Conservation (phyloP, 2,113 vertebrate genomes). For the Ranitomeya variabilis region DNA sequence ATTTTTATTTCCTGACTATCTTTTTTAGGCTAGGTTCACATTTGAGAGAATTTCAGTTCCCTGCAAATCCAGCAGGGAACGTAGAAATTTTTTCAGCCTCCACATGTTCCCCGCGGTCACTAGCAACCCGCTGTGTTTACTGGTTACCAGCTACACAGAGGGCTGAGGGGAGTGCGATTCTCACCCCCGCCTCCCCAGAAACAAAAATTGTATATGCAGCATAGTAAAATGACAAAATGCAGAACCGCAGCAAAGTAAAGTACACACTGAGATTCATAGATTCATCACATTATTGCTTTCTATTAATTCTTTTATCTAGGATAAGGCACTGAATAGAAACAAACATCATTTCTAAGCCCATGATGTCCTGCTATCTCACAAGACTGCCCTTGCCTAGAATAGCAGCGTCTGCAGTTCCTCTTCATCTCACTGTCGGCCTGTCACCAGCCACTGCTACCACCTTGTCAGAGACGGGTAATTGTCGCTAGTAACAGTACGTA, state of each 20-base stretch:
- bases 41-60: too few relatives aligned
- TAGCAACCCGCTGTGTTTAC: too few relatives aligned
- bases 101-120: too few relatives aligned
- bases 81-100: too few relatives aligned
- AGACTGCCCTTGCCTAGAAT: not conserved
- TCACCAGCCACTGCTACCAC: not conserved
- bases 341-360: not conserved
- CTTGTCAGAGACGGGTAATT: slow-evolving; percentile 14
- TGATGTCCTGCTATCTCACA: slow-evolving; percentile 10
- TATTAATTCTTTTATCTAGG: not conserved
- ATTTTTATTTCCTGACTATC: too few relatives aligned
- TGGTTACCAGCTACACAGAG: too few relatives aligned
- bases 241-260: not conserved
- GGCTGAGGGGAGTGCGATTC: too few relatives aligned
- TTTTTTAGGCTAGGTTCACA: too few relatives aligned
- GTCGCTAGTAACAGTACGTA: slow-evolving; percentile 25
- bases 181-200: too few relatives aligned
- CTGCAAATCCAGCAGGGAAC: too few relatives aligned
- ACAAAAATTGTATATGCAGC: too few relatives aligned
- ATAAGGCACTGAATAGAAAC: not conserved
- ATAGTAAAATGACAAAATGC: not conserved
- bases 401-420: slow-evolving; percentile 16
- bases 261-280: not conserved
- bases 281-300: not conserved
- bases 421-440: slow-evolving; percentile 10